A percentile compares a stretch with the other conserved stretches of the same genome.
phyloP scores from a whole-genome alignment of 2,888 invertebrate species.

The Apeira syringaria region DNA sequence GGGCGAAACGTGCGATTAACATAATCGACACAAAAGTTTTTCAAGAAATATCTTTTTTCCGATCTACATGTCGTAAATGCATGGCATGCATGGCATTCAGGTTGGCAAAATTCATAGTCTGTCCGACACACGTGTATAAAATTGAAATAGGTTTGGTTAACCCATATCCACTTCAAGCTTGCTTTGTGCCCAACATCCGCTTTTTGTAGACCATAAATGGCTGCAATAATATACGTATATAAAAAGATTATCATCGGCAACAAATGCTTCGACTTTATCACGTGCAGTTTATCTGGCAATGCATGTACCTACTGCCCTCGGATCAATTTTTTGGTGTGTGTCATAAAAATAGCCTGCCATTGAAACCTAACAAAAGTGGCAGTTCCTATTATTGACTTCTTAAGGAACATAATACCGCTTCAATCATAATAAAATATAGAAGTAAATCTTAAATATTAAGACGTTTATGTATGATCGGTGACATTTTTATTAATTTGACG shows the following conservation, averaged over 20 bases:
- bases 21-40: too few species aligned
- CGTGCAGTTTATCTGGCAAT: slow-evolving; percentile 3
- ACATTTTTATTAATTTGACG: too few species aligned
- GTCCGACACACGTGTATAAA: too few species aligned
- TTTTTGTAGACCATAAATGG: not conserved
- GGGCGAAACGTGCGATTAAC: too few species aligned
- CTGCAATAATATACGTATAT: not conserved
- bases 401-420: not conserved
- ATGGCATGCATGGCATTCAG: too few species aligned
- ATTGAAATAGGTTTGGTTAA: not conserved
- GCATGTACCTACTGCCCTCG: not conserved
- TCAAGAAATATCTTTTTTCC: too few species aligned
- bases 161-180: not conserved
- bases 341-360: slow-evolving; percentile 1
- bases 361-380: not conserved
- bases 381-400: not conserved
- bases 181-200: not conserved
- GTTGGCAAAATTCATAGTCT: too few species aligned
- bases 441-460: too few species aligned
- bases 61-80: too few species aligned
- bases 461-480: too few species aligned
- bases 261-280: not conserved
- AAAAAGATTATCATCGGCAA: not conserved
- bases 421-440: too few species aligned
- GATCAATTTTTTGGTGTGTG: not conserved